Percentiles rank a stretch among this genome's conserved stretches.
These are phyloP conservation scores for Actias luna DNA, from an alignment of 2,888 invertebrate species.

Conservation along the genomic window DNA sequence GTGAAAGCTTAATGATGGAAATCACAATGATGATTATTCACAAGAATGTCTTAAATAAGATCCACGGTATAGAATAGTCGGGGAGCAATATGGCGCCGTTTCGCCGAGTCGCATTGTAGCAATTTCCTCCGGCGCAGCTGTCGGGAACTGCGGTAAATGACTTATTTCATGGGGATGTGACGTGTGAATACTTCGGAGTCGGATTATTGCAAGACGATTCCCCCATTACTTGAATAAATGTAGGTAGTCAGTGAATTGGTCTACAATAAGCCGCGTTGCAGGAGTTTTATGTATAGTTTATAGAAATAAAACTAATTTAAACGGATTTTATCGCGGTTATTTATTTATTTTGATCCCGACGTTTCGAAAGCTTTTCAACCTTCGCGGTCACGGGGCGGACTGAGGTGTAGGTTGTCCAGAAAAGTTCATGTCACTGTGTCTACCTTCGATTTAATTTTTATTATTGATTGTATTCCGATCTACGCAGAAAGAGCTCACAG, in stretches of 20 bases:
- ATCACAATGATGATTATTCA: neutral
- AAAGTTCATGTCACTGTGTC: no score
- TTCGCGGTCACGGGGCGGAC: no score
- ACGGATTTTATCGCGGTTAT: no score
- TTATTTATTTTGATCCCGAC: no score
- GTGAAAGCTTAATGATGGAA: neutral
- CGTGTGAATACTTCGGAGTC: slow-evolving; percentile 17
- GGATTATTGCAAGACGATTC: slow-evolving; percentile 9
- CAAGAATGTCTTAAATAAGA: neutral
- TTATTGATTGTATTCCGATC: no score
- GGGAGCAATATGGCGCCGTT: slow-evolving; percentile 14
- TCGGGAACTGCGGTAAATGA: slow-evolving; percentile 47
- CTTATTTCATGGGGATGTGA: slow-evolving; percentile 48
- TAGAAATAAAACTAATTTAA: no score
- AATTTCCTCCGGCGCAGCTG: slow-evolving; percentile 49
- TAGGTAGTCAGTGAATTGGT: neutral
- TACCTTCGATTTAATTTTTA: no score
- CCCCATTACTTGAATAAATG: slow-evolving; percentile 7
- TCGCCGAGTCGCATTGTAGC: slow-evolving; percentile 47
- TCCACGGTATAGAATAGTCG: slow-evolving; percentile 6
- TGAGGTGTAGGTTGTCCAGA: no score
- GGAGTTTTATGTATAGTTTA: no score
- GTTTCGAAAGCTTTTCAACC: no score
- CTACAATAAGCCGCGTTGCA: neutral
- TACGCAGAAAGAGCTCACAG: no score